Conservation (phyloP, 2,888 invertebrate genomes). For the Carterocephalus palaemon region DNA sequence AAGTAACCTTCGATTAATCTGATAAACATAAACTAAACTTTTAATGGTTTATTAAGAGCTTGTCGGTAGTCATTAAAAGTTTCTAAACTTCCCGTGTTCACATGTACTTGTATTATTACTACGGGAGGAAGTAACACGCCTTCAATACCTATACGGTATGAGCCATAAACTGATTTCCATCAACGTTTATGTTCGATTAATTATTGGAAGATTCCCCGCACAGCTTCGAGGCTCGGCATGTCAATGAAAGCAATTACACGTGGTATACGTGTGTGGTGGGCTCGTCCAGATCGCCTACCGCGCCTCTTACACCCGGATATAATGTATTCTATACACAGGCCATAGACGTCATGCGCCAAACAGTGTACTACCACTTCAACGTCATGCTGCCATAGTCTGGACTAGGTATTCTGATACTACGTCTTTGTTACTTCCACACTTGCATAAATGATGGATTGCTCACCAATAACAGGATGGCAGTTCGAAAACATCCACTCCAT, state of each 20-base stretch:
- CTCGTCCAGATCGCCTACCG: constrained; percentile 35
- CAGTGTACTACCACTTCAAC: constrained; percentile 18
- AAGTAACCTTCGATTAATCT: constrained; percentile 13
- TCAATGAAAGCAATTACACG: constrained; percentile 72
- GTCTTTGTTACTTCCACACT: constrained; percentile 59
- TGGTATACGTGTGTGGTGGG: constrained; percentile 43
- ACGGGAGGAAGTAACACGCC: constrained; percentile 4
- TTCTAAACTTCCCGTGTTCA: constrained; percentile 18
- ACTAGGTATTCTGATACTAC: constrained; percentile 21
- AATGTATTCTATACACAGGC: constrained; percentile 45
- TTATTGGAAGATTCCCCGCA: constrained; percentile 64
- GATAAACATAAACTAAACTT: constrained; percentile 19
- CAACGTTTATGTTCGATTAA: constrained; percentile 64
- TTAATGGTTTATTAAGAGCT: constrained; percentile 23
- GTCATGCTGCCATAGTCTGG: constrained; percentile 37
- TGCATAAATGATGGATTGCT: constrained; percentile 66
- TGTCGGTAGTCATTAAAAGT: constrained; percentile 23
- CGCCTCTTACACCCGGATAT: constrained; percentile 38
- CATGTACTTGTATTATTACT: constrained; percentile 7
- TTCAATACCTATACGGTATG: constrained; percentile 27
- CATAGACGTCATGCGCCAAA: constrained; percentile 8
- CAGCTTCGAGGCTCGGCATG: constrained; percentile 54
- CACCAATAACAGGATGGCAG: constrained; percentile 61
- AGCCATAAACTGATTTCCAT: constrained; percentile 50
- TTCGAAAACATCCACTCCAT: constrained; percentile 55